phyloP scores from a whole-genome alignment of 2,797 vertebrate genomes.

The Premnoplex brunnescens region DNA sequence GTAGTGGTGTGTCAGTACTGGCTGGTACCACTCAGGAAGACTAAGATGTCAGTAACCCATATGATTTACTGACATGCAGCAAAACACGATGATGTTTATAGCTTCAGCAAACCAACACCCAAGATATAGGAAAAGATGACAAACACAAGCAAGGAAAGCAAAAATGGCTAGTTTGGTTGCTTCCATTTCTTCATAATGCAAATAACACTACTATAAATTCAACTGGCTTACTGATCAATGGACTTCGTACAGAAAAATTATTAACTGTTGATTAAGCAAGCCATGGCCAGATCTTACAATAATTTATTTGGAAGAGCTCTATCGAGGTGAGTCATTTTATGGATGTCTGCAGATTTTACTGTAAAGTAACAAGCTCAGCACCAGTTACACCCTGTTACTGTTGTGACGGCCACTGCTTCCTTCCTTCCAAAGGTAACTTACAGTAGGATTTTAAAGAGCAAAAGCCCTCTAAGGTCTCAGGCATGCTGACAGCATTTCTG shows the following conservation, averaged over 20 bases:
- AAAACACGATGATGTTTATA: neutral
- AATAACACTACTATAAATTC: neutral
- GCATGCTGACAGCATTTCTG: neutral
- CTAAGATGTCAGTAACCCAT: neutral
- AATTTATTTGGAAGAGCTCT: neutral
- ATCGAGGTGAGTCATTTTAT: conserved; percentile 11
- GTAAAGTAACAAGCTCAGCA: neutral
- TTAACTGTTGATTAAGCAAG: neutral
- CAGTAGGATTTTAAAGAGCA: neutral
- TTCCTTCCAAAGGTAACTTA: neutral
- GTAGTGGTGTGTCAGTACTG: neutral
- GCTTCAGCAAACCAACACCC: neutral
- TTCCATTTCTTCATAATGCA: neutral
- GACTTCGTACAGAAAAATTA: neutral
- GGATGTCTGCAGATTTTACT: neutral
- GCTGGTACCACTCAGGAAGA: neutral
- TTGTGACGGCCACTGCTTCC: neutral
- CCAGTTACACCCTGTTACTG: neutral
- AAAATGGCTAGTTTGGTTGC: neutral
- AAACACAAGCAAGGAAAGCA: neutral
- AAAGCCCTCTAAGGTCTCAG: neutral
- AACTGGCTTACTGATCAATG: neutral
- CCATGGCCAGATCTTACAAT: neutral
- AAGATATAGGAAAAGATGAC: neutral
- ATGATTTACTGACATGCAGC: neutral